phyloP scores from a whole-genome alignment of 2,888 invertebrate genomes.

The Phania funesta region DNA sequence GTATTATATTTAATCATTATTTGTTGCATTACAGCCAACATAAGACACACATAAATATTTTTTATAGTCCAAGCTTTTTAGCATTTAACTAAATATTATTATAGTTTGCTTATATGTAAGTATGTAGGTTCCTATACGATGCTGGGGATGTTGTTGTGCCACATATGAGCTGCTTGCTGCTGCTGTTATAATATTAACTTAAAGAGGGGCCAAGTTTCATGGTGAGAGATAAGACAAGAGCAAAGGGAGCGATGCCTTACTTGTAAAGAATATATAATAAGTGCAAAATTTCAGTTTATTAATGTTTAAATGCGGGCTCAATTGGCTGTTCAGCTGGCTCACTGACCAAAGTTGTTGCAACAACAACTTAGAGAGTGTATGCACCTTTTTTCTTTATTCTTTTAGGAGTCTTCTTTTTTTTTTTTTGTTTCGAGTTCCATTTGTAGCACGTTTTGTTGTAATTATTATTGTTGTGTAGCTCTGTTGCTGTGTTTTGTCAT shows the following conservation, averaged over 20 bases:
- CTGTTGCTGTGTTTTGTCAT: slow-evolving; percentile 61
- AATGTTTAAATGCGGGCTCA: slow-evolving; percentile 50
- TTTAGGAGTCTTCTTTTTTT: slow-evolving; percentile 50
- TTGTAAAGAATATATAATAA: slow-evolving; percentile 50
- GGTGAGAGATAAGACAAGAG: not conserved
- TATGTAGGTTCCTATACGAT: slow-evolving; percentile 27
- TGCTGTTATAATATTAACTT: not conserved
- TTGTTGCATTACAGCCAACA: slow-evolving; percentile 44
- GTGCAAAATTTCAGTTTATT: slow-evolving; percentile 54
- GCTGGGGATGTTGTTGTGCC: slow-evolving; percentile 8
- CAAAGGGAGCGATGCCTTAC: not conserved
- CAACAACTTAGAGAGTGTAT: slow-evolving; percentile 19
- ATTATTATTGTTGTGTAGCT: slow-evolving; percentile 65
- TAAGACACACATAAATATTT: slow-evolving; percentile 52
- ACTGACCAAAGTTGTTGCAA: slow-evolving; percentile 41
- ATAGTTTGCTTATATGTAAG: slow-evolving; percentile 62
- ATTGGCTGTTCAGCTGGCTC: slow-evolving; percentile 23
- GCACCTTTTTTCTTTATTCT: not conserved
- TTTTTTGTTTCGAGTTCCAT: no score
- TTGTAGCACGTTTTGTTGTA: slow-evolving; percentile 68
- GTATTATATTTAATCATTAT: slow-evolving; percentile 56
- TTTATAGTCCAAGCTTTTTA: slow-evolving; percentile 67
- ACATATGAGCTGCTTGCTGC: not conserved
- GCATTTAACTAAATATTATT: slow-evolving; percentile 67
- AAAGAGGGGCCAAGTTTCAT: not conserved